These are phyloP conservation scores for Aquatica leii DNA, from an alignment of 2,888 invertebrate species.

Conservation along the genomic window DNA sequence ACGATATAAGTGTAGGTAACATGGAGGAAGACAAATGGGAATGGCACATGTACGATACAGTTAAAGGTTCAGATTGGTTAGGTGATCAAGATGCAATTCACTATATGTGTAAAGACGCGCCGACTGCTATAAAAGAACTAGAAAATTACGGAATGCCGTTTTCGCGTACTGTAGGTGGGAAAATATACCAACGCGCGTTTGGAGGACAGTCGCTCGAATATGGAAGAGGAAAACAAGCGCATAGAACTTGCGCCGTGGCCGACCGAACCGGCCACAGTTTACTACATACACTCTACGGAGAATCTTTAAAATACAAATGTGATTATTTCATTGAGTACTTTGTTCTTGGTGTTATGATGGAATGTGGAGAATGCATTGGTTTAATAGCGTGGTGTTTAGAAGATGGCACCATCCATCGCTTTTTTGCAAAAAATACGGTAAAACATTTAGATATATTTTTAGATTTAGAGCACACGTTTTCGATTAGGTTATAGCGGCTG, in stretches of 20 bases:
- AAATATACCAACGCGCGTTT: constrained; percentile 99
- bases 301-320: constrained; percentile 95
- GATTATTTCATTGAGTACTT: constrained; percentile 99
- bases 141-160: constrained; percentile 98
- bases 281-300: constrained; percentile 96
- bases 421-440: constrained; percentile 82
- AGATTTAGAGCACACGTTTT: background rate
- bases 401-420: constrained; percentile 95
- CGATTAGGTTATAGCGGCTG: constrained; percentile 80
- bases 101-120: constrained; percentile 94
- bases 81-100: constrained; percentile 99
- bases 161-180: constrained; percentile 93
- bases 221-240: constrained; percentile 98
- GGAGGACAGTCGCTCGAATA: constrained; percentile 97
- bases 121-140: constrained; percentile 89
- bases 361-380: constrained; percentile 89
- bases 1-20: constrained; percentile 61
- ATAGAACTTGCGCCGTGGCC: constrained; percentile 96
- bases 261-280: constrained; percentile 98
- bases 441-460: background rate
- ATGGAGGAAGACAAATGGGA: constrained; percentile 97
- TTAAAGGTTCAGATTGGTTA: constrained; percentile 98
- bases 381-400: constrained; percentile 94
- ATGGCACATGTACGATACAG: constrained; percentile 98
- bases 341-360: constrained; percentile 95